Base-by-base conservation (phyloP, 1,140 invertebrate genomes). In the Solenopsis fugax region DNA sequence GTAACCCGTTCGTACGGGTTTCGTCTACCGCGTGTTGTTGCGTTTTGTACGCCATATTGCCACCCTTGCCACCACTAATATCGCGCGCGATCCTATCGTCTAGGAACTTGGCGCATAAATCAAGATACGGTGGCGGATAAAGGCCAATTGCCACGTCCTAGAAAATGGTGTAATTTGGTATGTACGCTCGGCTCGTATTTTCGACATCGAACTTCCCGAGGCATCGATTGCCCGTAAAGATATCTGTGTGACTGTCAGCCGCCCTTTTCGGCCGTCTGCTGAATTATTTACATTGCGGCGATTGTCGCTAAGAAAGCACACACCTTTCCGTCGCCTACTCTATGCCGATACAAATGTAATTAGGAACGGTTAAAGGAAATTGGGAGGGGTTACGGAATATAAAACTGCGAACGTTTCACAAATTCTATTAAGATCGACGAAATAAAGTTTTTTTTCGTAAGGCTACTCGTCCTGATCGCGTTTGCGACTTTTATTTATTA, bases 71-170 rank as follows among this genome's bases (percentile, higher is more conserved):
- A 48, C 29, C 34, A 73, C 65, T 45, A 41, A 29, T 7, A 54
- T 12, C 64, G 64, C 29, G 48, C 2, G 67, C 80, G 87, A 91
- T 91, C 73, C 65, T 88, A 89, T 91, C 90, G 48, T 21, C 4
- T 62, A n/a, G 77, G 72, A 87, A 91, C 34, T 89, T 56, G 64
- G 50, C 73, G 72, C 78, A 89, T 89, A 87, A 86, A 91, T 91
- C 87, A 89, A 89, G 89, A 90, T 91, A 81, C 10, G 50, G 3
- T 16, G 62, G 34, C 10, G 58, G 87, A 89, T 80, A 89, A 86
- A 88, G 64, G 67, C 45, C 76, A 87, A 85, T 89, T 81, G 71
- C 48, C 60, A 41, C 72, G 64, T 73, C 62, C 71, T 56, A 67
- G 80, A 62, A 91, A 87, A 78, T 80, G 69, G 50, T 88, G 52